Evolutionary conservation across 1,140 invertebrate species (phyloP).

Genomic region (Apis laboriosa): DNA sequence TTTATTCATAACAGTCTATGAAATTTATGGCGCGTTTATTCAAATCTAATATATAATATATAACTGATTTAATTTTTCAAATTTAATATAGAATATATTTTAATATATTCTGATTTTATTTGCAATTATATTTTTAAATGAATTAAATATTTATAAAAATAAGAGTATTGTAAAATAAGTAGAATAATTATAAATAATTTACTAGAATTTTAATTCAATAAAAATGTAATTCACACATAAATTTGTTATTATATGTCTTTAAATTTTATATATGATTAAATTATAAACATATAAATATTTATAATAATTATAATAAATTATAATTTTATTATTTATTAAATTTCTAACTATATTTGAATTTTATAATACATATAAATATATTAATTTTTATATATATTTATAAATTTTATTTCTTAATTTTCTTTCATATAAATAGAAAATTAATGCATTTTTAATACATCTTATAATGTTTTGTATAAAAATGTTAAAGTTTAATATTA

Average conservation of each 20-base stretch:
- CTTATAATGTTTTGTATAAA: not conserved
- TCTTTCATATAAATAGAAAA: not conserved
- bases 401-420: not conserved
- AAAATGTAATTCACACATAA: not conserved
- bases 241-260: not conserved
- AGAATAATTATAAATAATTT: not conserved
- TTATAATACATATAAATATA: not conserved
- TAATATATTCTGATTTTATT: constrained; percentile 18
- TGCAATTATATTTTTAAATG: constrained; percentile 11
- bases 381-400: not conserved
- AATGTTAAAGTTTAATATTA: not conserved
- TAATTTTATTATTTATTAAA: not conserved
- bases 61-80: constrained; percentile 14
- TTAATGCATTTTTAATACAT: not conserved
- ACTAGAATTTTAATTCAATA: constrained; percentile 4
- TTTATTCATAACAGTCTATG: too few relatives aligned
- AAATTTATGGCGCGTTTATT: too few relatives aligned
- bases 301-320: not conserved
- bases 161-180: not conserved
- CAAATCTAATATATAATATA: not conserved
- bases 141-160: constrained; percentile 5
- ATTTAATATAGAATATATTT: not conserved
- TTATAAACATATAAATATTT: not conserved
- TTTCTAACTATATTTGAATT: not conserved
- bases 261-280: not conserved